Evolutionary conservation across 2,797 vertebrate genomes (phyloP).

Genomic region (Acestrorhynchus altus): DNA sequence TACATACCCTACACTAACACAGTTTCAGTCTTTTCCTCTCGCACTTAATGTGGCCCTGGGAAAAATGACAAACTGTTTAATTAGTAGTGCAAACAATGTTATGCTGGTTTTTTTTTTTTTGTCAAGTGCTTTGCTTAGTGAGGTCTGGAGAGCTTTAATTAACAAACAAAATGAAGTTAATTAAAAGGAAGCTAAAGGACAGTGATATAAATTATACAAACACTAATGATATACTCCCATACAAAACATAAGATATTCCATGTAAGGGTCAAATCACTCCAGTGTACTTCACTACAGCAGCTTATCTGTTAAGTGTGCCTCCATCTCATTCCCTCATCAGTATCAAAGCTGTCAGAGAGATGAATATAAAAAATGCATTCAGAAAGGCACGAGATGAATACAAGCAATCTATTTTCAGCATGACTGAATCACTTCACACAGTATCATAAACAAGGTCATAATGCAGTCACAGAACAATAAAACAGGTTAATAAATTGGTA

Average conservation of each 20-base stretch:
- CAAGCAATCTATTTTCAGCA: not conserved
- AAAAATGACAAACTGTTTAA: too few relatives aligned
- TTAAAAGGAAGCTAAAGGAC: too few relatives aligned
- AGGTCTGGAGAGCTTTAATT: too few relatives aligned
- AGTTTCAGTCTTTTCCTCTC: not conserved
- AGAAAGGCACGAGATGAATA: not conserved
- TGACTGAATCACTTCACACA: not conserved
- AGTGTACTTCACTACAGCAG: not conserved
- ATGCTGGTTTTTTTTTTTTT: too few relatives aligned
- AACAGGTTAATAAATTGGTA: not conserved
- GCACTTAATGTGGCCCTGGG: too few relatives aligned
- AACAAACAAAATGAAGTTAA: too few relatives aligned
- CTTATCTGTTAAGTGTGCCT: not conserved
- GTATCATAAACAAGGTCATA: not conserved
- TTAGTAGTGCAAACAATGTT: too few relatives aligned
- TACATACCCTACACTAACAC: not conserved
- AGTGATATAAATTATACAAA: too few relatives aligned
- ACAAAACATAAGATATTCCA: too few relatives aligned
- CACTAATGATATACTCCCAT: too few relatives aligned
- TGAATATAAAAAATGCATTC: not conserved
- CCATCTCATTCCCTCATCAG: not conserved
- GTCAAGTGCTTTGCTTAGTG: too few relatives aligned
- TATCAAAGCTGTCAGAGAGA: not conserved
- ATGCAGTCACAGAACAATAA: not conserved
- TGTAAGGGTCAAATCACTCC: too few relatives aligned